Base-by-base conservation (phyloP, 2,797 vertebrate genomes). In the Nasua narica region DNA sequence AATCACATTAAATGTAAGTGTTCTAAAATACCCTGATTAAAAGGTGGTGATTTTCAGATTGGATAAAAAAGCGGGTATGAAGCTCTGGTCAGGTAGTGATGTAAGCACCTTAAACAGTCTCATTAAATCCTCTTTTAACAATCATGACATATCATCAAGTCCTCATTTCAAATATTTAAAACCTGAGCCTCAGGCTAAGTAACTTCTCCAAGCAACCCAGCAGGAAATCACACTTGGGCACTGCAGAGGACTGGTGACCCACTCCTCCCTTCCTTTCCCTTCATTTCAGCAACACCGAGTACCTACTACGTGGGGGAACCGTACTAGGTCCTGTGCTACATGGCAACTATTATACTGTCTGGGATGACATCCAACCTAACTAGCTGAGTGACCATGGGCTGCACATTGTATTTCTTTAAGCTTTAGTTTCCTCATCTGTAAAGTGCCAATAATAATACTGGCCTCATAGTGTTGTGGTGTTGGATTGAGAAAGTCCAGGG, bases 1-100 rank as follows among this genome's bases (percentile, higher is more conserved):
- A 84, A 90, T 85, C 11, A 78, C n/a, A 70, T 70, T 72, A 95
- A 91, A 60, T 60, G 4, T 60, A 72, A 62, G 74, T 82, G 67
- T 54, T 43, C 29, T 58, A 60, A 60, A 78, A 58, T 21, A 69
- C 48, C 8, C 35, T 1, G 52, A 40, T 76, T 77, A 92, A 74
- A 79, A 81, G 29, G 37, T 50, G 37, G 52, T 60, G 60, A 52
- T 29, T 58, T 67, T 56, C 32, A 56, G 56, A 82, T 11, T 67
- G 13, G 21, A 70, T 50, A 48, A 87, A 74, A 67, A 62, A 82
- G 67, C 32, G 50, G 5, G 35, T 58, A 69, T 58, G n/a, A 86
- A 94, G 32, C 7, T 62, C 43, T 52, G 13, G 16, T 37, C 35
- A 48, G 37, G 37, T 48, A 84, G 35, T 37, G 18, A 72, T 13